Base-by-base conservation (phyloP, 1,140 invertebrate genomes). In the Cydia strobilella region DNA sequence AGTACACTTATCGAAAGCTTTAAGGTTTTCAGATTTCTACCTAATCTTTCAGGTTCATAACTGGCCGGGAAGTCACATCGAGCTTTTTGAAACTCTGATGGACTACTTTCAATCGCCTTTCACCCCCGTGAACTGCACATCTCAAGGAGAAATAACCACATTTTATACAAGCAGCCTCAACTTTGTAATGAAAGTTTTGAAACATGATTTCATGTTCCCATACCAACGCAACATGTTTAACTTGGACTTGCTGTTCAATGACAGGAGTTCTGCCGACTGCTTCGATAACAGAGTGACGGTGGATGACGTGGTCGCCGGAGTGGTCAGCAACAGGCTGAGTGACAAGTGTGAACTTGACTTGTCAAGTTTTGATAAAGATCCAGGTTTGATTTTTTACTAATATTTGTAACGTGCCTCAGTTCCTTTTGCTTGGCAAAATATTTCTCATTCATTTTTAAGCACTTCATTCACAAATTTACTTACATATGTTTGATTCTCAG, bases 181-280 rank as follows among this genome's bases (percentile, higher is more conserved):
- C 39, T 77, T 91, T 6, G 77, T 91, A 42, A 5, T 82, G 7
- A 88, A 89, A 73, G 81, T 91, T 9, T 82, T 90, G 3, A 90
- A 85, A 77, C 73, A 85, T 3, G 88, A 90, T 75, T 92, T 92
- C 54, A 84, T 89, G 77, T 90, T 91, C 73, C 86, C 86, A n/a
- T 84, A 83, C 39, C 31, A 79, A 51, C 79, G 84, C 35, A 87
- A 81, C 20, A 88, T 88, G 88, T 87, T 77, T 25, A 88, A 84
- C 75, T 74, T 92, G 23, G 88, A 91, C 54, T 80, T 92, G 72
- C 59, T 92, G 15, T 85, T 90, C 10, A 88, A 90, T 80, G 87
- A 90, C 73, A 90, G 88, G 73, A 85, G 74, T 15, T 87, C 90
- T 62, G 42, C 66, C 1, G 86, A 91, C 18, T 87, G 81, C 54